Percentiles rank a stretch among this genome's conserved stretches.
Evolutionary conservation across 2,797 vertebrate species (phyloP).

Genomic region (Danio kyathit): DNA sequence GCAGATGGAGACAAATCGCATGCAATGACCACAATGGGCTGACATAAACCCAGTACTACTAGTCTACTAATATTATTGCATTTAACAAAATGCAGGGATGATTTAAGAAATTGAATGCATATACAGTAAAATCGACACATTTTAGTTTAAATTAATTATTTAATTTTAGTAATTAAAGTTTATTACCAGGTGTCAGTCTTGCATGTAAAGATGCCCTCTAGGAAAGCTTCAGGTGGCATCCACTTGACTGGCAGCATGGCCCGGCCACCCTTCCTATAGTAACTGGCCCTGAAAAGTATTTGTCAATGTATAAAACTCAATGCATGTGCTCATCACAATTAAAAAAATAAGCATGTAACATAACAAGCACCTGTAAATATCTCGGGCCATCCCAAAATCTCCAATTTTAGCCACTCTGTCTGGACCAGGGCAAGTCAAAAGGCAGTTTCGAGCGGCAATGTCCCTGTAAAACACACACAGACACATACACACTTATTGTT

Average conservation of each 20-base stretch:
- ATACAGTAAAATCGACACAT: neutral
- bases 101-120: neutral
- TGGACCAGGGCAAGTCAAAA: slow-evolving; percentile 86
- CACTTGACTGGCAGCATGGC: slow-evolving; percentile 94
- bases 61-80: no score
- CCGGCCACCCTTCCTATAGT: slow-evolving; percentile 89
- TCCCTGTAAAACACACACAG: slow-evolving; percentile 79
- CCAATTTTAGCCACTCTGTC: slow-evolving; percentile 91
- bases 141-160: no score
- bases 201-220: slow-evolving; percentile 95
- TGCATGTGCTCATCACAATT: neutral
- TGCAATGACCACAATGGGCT: neutral
- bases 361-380: slow-evolving; percentile 86
- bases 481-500: neutral
- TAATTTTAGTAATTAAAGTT: neutral
- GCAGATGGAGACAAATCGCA: slow-evolving; percentile 70
- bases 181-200: slow-evolving; percentile 94
- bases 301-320: slow-evolving; percentile 4
- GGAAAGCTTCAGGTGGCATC: slow-evolving; percentile 95
- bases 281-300: slow-evolving; percentile 84
- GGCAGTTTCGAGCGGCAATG: slow-evolving; percentile 92
- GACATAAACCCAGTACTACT: no score
- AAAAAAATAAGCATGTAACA: neutral
- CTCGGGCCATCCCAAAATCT: slow-evolving; percentile 94
- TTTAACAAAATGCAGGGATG: neutral